Base-by-base conservation (phyloP, 2,113 vertebrate species). In the Saccopteryx bilineata region DNA sequence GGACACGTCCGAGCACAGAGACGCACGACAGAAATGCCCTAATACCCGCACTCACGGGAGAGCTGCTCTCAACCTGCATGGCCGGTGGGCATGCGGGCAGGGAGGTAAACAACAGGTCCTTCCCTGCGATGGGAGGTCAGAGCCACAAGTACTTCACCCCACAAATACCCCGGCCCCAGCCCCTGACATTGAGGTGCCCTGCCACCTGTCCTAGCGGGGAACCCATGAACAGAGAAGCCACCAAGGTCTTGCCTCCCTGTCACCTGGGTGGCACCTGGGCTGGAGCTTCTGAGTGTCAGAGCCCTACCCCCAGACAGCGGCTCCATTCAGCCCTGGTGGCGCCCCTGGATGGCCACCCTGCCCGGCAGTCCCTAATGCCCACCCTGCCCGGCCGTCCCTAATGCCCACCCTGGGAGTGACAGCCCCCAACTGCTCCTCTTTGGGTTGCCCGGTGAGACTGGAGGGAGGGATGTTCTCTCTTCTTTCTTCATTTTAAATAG, bases 61-160 rank as follows among this genome's bases (percentile, higher is more conserved):
- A 0, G 19, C n/a, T 91, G 69, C 56, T 23, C 66, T 48, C 5
- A 69, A 71, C 72, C n/a, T 28, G 5, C 1, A 24, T 0, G 1
- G 81, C 24, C 26, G 2, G 46, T 4, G 19, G 48, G 33, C 18
- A 23, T 68, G 50, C 75, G 23, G 46, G 48, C 31, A 82, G 85
- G 9, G 0, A 0, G n/a, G 83, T 17, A 19, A 15, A 48, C 82
- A 95, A 61, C 90, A 95, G 71, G 31, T 0, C 80, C 95, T 79
- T 72, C 18, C 54, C 58, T 48, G 18, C 0, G 7, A 54, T 60
- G 21, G 50, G 48, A n/a, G 71, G 54, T 75, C 33, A 75, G 19
- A 92, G 68, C 23, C 39, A 66, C 93, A 66, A 65, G 83, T 78
- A 52, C 88, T 93, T 96, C 83, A 94, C 66, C 89, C 88, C 31